phyloP scores from a whole-genome alignment of 2,888 invertebrate species.

The Pharmacophagus antenor region DNA sequence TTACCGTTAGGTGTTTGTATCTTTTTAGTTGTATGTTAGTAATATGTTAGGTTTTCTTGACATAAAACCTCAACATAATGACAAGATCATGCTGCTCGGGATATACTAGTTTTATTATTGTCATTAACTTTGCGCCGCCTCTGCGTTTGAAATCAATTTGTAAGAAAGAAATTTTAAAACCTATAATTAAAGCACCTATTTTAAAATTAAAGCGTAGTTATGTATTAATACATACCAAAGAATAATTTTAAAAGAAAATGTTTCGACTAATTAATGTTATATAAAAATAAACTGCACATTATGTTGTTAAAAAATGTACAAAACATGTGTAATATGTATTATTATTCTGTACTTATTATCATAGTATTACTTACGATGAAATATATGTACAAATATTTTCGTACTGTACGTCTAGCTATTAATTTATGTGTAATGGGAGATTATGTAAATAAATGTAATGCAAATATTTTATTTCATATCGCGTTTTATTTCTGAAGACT shows the following conservation, averaged over 20 bases:
- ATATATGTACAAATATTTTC: conserved; percentile 29
- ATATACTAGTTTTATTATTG: too few species aligned
- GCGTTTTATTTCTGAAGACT: background rate
- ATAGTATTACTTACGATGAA: conserved; percentile 17
- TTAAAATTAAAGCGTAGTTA: background rate
- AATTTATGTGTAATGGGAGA: conserved; percentile 18
- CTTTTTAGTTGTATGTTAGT: too few species aligned
- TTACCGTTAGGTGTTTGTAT: too few species aligned
- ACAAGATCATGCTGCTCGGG: too few species aligned
- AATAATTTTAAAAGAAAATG: conserved; percentile 18
- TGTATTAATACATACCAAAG: conserved; percentile 24
- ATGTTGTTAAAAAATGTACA: conserved; percentile 8
- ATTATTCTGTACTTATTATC: conserved; percentile 21
- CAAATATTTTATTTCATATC: conserved; percentile 9
- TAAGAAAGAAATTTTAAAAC: background rate
- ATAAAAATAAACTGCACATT: conserved; percentile 3
- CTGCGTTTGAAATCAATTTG: too few species aligned
- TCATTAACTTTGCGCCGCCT: too few species aligned
- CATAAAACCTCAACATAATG: too few species aligned
- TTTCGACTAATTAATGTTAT: conserved; percentile 2
- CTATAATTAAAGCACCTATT: too few species aligned
- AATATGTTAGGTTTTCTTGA: too few species aligned
- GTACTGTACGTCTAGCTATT: conserved; percentile 9
- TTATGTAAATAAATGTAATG: conserved; percentile 27
- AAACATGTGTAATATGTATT: conserved; percentile 14